These are phyloP conservation scores for Notolabrus celidotus DNA, from an alignment of 2,797 vertebrate genomes.

Conservation along the genomic window DNA sequence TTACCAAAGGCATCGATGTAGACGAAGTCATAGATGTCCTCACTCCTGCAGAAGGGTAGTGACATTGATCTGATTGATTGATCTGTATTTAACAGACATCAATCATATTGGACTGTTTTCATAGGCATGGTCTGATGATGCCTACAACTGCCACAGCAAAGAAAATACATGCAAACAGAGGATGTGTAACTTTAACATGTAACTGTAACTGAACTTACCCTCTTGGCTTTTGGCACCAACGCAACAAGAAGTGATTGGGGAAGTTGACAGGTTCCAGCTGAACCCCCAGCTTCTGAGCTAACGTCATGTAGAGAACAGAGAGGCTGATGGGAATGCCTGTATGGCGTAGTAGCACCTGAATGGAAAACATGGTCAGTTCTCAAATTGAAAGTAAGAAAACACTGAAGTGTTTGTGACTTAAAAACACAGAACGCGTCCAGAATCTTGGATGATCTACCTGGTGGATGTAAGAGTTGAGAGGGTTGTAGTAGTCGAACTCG, in stretches of 20 bases:
- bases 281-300: conserved; percentile 92
- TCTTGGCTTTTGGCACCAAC: conserved; percentile 93
- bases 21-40: conserved; percentile 94
- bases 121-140: too few relatives aligned
- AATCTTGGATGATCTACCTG: conserved; percentile 84
- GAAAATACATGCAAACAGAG: not conserved
- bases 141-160: too few relatives aligned
- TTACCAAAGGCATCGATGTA: conserved; percentile 97
- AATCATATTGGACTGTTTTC: not conserved
- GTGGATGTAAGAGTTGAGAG: conserved; percentile 97
- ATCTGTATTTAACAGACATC: not conserved
- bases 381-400: too few relatives aligned
- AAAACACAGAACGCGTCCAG: too few relatives aligned
- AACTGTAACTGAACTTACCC: too few relatives aligned
- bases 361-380: not conserved
- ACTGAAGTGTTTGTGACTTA: not conserved
- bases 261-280: conserved; percentile 96
- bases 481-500: conserved; percentile 96
- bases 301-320: conserved; percentile 95
- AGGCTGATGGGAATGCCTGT: conserved; percentile 99
- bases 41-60: conserved; percentile 80
- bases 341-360: conserved; percentile 91
- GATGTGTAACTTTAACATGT: not conserved
- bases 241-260: conserved; percentile 95
- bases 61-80: not conserved